phyloP scores from a whole-genome alignment of 2,113 vertebrate genomes.

The Pedionomus torquatus region DNA sequence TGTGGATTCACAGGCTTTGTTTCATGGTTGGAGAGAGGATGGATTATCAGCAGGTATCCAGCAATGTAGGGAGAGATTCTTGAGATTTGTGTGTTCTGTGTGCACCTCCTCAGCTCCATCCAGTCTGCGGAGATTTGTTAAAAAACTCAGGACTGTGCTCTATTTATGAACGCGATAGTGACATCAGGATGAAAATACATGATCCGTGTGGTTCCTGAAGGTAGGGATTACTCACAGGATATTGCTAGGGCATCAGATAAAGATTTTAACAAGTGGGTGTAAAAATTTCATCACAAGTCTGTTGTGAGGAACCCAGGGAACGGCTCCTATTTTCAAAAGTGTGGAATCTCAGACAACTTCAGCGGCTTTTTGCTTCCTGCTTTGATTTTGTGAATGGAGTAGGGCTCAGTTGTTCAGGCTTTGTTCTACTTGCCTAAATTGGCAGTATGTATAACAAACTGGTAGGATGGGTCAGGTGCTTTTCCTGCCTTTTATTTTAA shows the following conservation, averaged over 20 bases:
- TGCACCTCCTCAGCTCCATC: not conserved
- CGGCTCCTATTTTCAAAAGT: not conserved
- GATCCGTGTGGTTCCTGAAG: not conserved
- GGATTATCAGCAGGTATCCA: not conserved
- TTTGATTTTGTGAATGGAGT: not conserved
- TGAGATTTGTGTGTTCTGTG: not conserved
- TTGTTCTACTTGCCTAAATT: not conserved
- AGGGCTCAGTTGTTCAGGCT: not conserved
- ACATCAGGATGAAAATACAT: not conserved
- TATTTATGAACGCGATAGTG: not conserved
- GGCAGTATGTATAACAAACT: not conserved
- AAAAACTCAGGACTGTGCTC: not conserved
- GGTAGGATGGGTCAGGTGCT: not conserved
- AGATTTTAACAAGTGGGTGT: not conserved
- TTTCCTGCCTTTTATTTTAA: not conserved
- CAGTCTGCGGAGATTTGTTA: not conserved
- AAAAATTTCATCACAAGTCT: not conserved
- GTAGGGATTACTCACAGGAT: not conserved
- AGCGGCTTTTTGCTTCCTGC: not conserved
- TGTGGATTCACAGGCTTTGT: not conserved
- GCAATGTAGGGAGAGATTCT: not conserved
- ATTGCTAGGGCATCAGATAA: not conserved
- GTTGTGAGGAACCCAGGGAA: not conserved
- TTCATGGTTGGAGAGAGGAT: not conserved
- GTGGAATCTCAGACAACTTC: not conserved